Evolutionary conservation across 2,113 vertebrate genomes (phyloP), one percentile per base, ranked within the genome.

Genomic region (Tringa solitaria): DNA sequence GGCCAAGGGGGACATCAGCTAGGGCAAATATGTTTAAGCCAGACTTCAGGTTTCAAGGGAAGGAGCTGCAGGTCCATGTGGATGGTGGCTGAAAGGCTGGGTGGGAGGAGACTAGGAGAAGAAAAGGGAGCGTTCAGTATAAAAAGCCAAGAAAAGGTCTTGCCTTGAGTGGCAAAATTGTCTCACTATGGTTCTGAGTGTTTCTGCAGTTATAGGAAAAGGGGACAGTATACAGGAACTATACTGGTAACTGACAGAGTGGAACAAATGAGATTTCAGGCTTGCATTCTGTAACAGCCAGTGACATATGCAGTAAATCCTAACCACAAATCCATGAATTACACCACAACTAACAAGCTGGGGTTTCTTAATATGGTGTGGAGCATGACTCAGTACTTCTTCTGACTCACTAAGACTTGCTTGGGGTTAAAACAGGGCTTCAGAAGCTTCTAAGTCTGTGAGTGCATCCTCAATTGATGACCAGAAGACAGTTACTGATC

Each of bases 31-130:
- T 50, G 4, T 69, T 86, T 90, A 93, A 95, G 77, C 43, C 93
- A 95, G 76, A 53, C 60, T 93, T 86, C 41, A 68, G 86, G 37
- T 70, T 90, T 90, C 56, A 95, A 90, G 80, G 93, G 60, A 90
- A 90, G 68, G 59, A 96, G 86, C 76, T 95, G 86, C 64, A 87
- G 21, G 18, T 86, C 83, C 56, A 78, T 12, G 20, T 81, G 39
- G 60, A 74, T 89, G 64, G 76, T 67, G 64, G 73, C 48, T 84
- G 68, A 91, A 94, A 90, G 79, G 70, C 67, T 76, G 70, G 53
- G 78, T 4, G 1, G 90, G 50, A 84, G 57, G 43, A 93, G 35
- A 77, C 46, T 74, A 53, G 28, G 51, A 87, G 43, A 67, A 93
- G 21, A 68, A 93, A 79, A 56, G 30, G 50, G 46, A 60, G 8